Evolutionary conservation across 1,140 invertebrate species (phyloP), one percentile per base, ranked within the genome.

Genomic region (Drosophila aff.): DNA sequence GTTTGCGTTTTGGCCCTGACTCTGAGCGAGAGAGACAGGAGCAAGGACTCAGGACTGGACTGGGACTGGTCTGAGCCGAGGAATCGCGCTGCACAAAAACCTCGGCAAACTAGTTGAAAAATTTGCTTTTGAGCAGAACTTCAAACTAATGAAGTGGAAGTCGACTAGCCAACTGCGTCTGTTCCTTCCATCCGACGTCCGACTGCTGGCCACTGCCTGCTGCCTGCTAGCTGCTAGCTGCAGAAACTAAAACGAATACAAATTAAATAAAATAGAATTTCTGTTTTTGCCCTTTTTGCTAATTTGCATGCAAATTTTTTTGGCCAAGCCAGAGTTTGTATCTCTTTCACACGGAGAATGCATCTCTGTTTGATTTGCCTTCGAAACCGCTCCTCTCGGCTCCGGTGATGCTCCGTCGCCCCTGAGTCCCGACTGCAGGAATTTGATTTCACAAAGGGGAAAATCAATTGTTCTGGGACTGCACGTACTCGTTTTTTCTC

Each of bases 111-210:
- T 75, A 86, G 76, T 63, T 85, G 65, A 78, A 74, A 67, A 75
- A 67, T 81, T 85, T 82, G 41, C 69, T 69, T 76, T 82, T 79
- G 62, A 75, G 58, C 62, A 71, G 67, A 76, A 72, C 79, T 86
- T 86, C 63, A 81, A 86, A 67, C 75, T 85, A 85, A 85, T 85
- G 75, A 85, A 86, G 82, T 84, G 74, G 57, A 78, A 73, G 64
- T 71, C 63, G 65, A 64, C 55, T 59, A 50, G 57, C 62, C 59
- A 40, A 53, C 47, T 59, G 62, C 64, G 71, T 58, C 61, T 73
- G 71, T 57, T 52, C 52, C 50, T 44, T 69, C 18, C 40, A 50
- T 52, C 40, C 55, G 31, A 40, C 21, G 53, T 16, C 65, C 43
- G 33, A 31, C 43, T 31, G 33, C 23, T 13, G 23, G 3, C 44